Percentiles rank a stretch among this genome's conserved stretches.
Evolutionary conservation across 2,888 invertebrate genomes (phyloP).

Genomic region (Cephus runcator): DNA sequence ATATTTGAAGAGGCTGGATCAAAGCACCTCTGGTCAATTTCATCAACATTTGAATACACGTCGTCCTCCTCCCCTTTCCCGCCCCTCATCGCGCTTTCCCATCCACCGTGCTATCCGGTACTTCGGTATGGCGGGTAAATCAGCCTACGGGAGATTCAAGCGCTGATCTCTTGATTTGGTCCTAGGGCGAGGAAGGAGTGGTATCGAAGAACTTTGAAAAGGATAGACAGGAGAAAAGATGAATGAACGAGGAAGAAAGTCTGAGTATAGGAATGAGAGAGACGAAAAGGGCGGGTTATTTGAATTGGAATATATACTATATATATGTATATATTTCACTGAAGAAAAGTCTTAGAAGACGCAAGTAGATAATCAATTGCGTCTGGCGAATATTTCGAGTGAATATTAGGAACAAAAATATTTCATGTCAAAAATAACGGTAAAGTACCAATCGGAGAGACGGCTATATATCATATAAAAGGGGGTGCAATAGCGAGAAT

Average conservation of each 20-base stretch:
- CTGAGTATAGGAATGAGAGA: neutral
- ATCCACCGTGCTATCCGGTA: neutral
- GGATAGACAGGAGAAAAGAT: neutral
- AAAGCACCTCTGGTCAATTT: constrained; percentile 66
- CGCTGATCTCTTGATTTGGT: constrained; percentile 34
- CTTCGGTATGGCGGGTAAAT: neutral
- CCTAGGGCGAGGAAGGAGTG: neutral
- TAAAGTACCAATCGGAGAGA: neutral
- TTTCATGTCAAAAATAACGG: neutral
- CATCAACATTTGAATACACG: constrained; percentile 65
- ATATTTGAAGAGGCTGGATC: constrained; percentile 65
- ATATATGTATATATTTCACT: constrained; percentile 5
- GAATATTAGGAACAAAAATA: neutral
- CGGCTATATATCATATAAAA: neutral
- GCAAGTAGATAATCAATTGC: neutral
- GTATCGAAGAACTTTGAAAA: neutral
- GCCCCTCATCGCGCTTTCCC: constrained; percentile 20
- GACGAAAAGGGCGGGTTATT: neutral
- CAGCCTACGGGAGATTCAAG: neutral
- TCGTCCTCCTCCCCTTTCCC: constrained; percentile 25
- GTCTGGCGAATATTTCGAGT: neutral
- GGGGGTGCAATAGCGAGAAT: neutral
- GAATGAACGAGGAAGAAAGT: neutral
- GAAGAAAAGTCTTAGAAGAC: neutral
- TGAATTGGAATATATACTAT: neutral